Evolutionary conservation across 2,797 vertebrate species (phyloP).

Genomic region (Molossus alvarezi): DNA sequence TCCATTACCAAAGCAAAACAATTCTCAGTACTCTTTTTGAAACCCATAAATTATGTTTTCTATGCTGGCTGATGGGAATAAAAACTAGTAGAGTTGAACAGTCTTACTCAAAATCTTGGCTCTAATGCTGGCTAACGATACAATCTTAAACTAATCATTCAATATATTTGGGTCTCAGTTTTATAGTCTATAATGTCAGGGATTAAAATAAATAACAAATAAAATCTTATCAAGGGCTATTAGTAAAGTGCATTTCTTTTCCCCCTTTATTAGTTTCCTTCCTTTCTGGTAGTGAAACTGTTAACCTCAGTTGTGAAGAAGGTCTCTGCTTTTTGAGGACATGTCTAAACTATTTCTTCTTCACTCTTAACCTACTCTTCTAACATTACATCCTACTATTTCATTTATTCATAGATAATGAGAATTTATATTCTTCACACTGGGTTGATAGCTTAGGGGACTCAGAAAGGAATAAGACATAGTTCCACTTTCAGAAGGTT

Average conservation of each 20-base stretch:
- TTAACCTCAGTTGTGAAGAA: not conserved
- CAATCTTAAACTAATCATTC: slow-evolving; percentile 38
- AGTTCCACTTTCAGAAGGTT: not conserved
- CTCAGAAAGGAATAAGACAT: not conserved
- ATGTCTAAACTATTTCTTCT: not conserved
- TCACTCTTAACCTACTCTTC: not conserved
- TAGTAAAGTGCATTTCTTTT: not conserved
- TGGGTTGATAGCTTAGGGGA: not conserved
- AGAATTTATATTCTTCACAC: not conserved
- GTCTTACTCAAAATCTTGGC: not conserved
- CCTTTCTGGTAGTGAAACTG: not conserved
- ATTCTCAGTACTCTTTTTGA: not conserved
- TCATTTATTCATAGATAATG: not conserved
- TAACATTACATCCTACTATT: not conserved
- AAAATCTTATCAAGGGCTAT: not conserved
- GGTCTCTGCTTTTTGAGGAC: not conserved
- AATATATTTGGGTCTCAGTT: not conserved
- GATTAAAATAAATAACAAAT: slow-evolving; percentile 38
- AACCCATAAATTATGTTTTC: slow-evolving; percentile 8
- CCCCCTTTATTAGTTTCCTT: not conserved
- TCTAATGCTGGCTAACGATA: not conserved
- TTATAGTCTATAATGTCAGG: slow-evolving; percentile 26
- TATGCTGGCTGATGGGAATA: not conserved
- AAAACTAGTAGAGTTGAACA: not conserved
- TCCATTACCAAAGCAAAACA: not conserved